These are phyloP conservation scores for Phalacrocorax aristotelis DNA, from an alignment of 2,113 vertebrate genomes.

Conservation along the genomic window DNA sequence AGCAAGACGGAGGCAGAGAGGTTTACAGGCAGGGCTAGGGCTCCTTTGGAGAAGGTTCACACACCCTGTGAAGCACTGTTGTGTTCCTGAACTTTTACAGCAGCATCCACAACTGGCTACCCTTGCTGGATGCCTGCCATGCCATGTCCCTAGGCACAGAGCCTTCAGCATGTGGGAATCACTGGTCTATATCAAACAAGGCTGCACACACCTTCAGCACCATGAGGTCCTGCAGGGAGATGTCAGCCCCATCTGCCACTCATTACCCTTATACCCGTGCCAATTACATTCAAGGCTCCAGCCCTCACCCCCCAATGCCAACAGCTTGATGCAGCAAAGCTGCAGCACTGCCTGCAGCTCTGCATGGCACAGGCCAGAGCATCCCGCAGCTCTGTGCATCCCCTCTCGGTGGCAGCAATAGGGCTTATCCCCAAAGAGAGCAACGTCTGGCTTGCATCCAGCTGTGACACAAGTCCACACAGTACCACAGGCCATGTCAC, in stretches of 20 bases:
- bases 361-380: no score
- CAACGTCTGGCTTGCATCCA: rapidly evolving
- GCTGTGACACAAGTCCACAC: neutral
- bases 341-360: neutral
- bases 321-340: neutral
- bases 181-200: neutral
- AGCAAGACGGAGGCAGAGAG: neutral
- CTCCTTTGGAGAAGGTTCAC: neutral
- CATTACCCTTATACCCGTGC: neutral
- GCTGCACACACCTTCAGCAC: neutral
- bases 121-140: neutral
- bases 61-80: neutral
- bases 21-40: neutral
- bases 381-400: neutral
- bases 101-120: neutral
- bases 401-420: neutral
- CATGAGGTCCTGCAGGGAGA: neutral
- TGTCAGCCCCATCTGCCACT: neutral
- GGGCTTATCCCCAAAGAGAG: neutral
- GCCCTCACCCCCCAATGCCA: no score
- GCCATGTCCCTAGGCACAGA: neutral
- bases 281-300: neutral
- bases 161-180: neutral
- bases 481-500: neutral
- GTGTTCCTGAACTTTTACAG: neutral